Conservation (phyloP, 2,113 vertebrate species). For the Eptesicus fuscus region DNA sequence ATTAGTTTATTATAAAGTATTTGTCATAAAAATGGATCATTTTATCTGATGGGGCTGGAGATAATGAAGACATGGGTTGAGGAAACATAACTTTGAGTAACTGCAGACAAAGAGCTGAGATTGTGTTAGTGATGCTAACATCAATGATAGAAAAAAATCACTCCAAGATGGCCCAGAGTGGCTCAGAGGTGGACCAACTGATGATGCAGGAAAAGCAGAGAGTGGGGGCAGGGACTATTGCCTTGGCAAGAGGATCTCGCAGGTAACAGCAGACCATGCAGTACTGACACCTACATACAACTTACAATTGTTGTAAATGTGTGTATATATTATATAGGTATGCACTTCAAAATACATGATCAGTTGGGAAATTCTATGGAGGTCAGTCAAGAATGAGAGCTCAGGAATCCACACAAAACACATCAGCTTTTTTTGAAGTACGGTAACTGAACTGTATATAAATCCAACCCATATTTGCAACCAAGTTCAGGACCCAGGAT, state of each 20-base stretch:
- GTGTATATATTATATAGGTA: neutral
- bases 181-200: neutral
- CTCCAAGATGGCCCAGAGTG: neutral
- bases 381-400: neutral
- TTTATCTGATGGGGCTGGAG: neutral
- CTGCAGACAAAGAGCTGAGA: neutral
- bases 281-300: neutral
- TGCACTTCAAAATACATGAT: neutral
- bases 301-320: neutral
- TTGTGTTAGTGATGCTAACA: neutral
- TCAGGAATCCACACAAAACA: neutral
- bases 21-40: neutral
- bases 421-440: neutral
- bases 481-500: neutral
- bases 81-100: neutral
- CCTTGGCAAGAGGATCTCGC: neutral
- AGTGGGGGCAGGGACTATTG: neutral
- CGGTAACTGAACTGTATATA: neutral
- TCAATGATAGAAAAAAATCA: neutral
- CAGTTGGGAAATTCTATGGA: neutral
- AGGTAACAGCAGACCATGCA: neutral
- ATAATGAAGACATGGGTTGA: neutral
- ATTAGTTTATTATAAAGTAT: neutral
- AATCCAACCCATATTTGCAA: neutral
- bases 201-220: neutral